These are phyloP conservation scores for Alouatta palliata DNA, from an alignment of 2,113 vertebrate species.

Conservation along the genomic window DNA sequence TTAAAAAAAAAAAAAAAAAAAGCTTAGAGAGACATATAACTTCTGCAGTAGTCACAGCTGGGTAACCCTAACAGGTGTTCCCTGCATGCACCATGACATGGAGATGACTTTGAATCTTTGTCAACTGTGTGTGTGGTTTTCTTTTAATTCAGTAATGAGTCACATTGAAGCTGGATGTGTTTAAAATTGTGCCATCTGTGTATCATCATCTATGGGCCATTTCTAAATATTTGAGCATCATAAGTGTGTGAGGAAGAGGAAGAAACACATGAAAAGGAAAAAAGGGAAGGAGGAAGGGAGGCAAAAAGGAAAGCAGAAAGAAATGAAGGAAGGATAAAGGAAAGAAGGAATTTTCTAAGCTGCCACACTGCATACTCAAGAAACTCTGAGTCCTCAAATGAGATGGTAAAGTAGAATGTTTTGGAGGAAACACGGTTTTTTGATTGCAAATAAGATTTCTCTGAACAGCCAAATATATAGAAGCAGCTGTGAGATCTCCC, in stretches of 20 bases:
- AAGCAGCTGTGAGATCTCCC: neutral
- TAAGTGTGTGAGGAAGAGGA: neutral
- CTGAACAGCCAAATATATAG: neutral
- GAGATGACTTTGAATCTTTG: neutral
- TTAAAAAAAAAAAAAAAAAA: neutral
- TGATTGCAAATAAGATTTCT: neutral
- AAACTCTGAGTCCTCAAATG: neutral
- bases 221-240: neutral
- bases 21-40: neutral
- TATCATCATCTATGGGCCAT: neutral
- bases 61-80: neutral
- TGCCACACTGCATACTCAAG: neutral
- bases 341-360: neutral
- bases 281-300: neutral
- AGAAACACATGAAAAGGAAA: neutral
- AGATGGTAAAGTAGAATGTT: neutral
- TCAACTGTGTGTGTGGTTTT: neutral
- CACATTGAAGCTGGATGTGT: accelerated
- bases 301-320: neutral
- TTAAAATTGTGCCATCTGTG: neutral
- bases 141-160: neutral
- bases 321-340: neutral
- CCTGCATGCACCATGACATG: neutral
- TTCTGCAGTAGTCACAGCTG: neutral
- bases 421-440: neutral